phyloP scores from a whole-genome alignment of 2,888 invertebrate genomes.

The Luperina testacea region DNA sequence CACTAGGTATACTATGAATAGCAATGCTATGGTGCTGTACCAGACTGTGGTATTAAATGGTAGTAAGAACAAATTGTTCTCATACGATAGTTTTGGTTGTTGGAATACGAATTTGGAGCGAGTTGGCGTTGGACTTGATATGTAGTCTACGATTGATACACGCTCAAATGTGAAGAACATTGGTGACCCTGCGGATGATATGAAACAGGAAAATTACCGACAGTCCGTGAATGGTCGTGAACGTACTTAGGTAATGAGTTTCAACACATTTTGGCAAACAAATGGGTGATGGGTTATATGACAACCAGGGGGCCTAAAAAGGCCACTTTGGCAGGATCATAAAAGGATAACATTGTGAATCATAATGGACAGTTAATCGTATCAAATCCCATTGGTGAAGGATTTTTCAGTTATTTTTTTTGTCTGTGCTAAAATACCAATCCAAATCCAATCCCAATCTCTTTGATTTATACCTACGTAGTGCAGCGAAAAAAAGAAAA shows the following conservation, averaged over 20 bases:
- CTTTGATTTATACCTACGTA: too few relatives aligned
- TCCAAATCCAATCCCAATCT: too few relatives aligned
- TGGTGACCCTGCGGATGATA: slow-evolving; percentile 88
- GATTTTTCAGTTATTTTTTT: too few relatives aligned
- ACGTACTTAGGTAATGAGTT: background rate
- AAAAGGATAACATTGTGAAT: too few relatives aligned
- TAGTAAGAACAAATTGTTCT: slow-evolving; percentile 92
- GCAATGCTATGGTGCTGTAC: slow-evolving; percentile 88
- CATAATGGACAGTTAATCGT: too few relatives aligned
- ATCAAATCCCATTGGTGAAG: too few relatives aligned
- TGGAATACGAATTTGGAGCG: slow-evolving; percentile 93
- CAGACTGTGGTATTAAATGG: slow-evolving; percentile 93
- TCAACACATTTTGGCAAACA: background rate
- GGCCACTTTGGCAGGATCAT: too few relatives aligned
- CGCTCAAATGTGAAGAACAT: slow-evolving; percentile 92
- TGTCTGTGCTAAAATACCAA: too few relatives aligned
- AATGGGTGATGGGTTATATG: background rate
- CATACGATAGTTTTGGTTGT: slow-evolving; percentile 93
- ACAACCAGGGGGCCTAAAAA: too few relatives aligned
- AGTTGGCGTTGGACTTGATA: slow-evolving; percentile 92
- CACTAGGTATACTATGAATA: slow-evolving; percentile 84
- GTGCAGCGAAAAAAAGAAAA: too few relatives aligned
- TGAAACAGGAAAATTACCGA: background rate
- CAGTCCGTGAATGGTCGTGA: background rate
- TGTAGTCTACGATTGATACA: slow-evolving; percentile 91